phyloP scores from a whole-genome alignment of 2,888 invertebrate species.

The Leptinotarsa rubiginosa region DNA sequence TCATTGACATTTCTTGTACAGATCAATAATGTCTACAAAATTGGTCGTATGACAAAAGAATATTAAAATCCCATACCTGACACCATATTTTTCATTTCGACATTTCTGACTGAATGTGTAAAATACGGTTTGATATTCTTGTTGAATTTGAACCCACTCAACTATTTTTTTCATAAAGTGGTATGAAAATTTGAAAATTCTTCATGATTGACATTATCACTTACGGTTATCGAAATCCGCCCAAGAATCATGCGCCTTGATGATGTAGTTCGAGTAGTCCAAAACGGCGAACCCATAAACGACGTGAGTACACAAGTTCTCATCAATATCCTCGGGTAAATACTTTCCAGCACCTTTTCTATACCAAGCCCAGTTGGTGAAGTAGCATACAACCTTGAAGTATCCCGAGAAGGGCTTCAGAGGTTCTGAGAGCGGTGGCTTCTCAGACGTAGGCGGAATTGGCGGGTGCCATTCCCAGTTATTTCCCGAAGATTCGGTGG shows the following conservation, averaged over 20 bases:
- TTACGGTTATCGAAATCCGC: slow-evolving; percentile 89
- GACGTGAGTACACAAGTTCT: slow-evolving; percentile 90
- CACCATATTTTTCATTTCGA: background rate
- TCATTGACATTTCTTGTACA: no score
- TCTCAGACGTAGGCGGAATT: slow-evolving; percentile 61
- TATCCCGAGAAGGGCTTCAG: slow-evolving; percentile 72
- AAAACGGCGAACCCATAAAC: slow-evolving; percentile 95
- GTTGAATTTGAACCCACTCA: no score
- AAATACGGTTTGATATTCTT: no score
- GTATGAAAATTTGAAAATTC: background rate
- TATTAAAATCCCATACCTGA: background rate
- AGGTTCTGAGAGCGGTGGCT: slow-evolving; percentile 65
- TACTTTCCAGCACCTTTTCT: slow-evolving; percentile 85
- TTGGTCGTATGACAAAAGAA: background rate
- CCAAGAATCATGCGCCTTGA: slow-evolving; percentile 90
- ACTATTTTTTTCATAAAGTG: no score
- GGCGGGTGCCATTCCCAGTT: slow-evolving; percentile 59
- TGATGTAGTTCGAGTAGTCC: slow-evolving; percentile 81
- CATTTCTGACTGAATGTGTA: background rate
- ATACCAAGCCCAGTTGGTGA: slow-evolving; percentile 96
- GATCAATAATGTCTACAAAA: no score
- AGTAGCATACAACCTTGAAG: slow-evolving; percentile 89
- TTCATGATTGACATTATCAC: slow-evolving; percentile 52
- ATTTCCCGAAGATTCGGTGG: slow-evolving; percentile 49
- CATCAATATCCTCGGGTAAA: slow-evolving; percentile 86